Conservation (phyloP, 2,797 vertebrate species). For the Rhodeus uyekii region DNA sequence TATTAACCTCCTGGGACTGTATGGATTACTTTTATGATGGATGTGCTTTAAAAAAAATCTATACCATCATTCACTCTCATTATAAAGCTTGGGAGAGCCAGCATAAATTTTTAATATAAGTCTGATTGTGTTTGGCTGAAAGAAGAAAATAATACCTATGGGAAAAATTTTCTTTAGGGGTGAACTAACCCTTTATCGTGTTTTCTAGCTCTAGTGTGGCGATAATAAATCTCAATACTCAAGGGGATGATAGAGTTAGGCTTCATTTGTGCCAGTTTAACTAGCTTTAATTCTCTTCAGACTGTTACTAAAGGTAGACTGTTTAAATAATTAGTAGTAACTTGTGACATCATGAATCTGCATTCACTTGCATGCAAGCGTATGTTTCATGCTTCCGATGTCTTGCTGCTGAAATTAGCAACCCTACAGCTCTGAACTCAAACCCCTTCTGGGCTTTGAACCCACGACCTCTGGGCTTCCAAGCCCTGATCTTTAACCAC, state of each 20-base stretch:
- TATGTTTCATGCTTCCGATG: neutral
- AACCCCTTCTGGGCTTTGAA: constrained; percentile 2
- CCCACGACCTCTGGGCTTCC: neutral
- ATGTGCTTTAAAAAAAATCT: no score
- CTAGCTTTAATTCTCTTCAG: neutral
- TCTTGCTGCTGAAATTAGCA: neutral
- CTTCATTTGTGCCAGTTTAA: neutral
- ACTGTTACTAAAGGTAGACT: neutral
- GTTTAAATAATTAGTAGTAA: neutral
- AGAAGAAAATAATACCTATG: no score
- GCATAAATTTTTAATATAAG: no score
- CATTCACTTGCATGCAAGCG: neutral
- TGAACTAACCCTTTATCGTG: neutral
- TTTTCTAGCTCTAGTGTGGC: neutral
- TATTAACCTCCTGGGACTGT: no score
- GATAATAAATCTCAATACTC: neutral
- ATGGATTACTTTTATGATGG: no score
- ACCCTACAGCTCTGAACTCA: neutral
- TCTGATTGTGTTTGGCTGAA: no score
- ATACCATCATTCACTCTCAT: no score
- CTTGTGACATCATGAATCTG: neutral
- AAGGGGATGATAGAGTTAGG: neutral
- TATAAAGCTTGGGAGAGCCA: no score
- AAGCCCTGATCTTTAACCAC: constrained; percentile 12
- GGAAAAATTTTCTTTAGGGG: no score